Conservation (phyloP, 2,797 vertebrate genomes). For the Poliocrania exsul region DNA sequence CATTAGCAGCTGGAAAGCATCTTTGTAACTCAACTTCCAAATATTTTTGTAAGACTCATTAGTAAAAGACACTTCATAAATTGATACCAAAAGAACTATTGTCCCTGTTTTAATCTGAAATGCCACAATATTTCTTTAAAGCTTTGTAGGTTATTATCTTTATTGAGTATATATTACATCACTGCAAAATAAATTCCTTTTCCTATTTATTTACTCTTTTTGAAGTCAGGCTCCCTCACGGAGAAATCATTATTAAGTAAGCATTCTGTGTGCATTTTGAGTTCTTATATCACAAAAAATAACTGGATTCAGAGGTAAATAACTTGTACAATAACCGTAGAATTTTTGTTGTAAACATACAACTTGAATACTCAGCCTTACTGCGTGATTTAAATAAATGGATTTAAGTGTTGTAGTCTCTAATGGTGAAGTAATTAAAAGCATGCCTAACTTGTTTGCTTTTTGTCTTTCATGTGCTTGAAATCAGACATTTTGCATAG, state of each 20-base stretch:
- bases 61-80: not conserved
- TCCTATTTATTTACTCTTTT: constrained; percentile 10
- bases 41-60: not conserved
- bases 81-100: not conserved
- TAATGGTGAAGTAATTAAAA: not conserved
- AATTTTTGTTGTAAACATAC: not conserved
- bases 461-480: not conserved
- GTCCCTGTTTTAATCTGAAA: not conserved
- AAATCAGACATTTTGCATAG: not conserved
- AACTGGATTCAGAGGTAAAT: constrained; percentile 17
- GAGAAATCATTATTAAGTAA: constrained; percentile 5
- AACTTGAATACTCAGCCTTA: not conserved
- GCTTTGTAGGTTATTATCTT: not conserved
- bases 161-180: not conserved
- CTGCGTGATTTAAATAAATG: not conserved
- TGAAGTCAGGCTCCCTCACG: not conserved
- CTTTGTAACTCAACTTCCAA: not conserved
- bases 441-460: not conserved
- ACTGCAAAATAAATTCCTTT: not conserved
- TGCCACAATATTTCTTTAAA: not conserved
- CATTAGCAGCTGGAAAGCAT: not conserved
- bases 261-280: not conserved
- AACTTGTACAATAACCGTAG: not conserved
- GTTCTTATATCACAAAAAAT: constrained; percentile 19
- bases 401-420: not conserved